These are phyloP conservation scores for Augiades crinisus DNA, from an alignment of 2,888 invertebrate species.

Conservation along the genomic window DNA sequence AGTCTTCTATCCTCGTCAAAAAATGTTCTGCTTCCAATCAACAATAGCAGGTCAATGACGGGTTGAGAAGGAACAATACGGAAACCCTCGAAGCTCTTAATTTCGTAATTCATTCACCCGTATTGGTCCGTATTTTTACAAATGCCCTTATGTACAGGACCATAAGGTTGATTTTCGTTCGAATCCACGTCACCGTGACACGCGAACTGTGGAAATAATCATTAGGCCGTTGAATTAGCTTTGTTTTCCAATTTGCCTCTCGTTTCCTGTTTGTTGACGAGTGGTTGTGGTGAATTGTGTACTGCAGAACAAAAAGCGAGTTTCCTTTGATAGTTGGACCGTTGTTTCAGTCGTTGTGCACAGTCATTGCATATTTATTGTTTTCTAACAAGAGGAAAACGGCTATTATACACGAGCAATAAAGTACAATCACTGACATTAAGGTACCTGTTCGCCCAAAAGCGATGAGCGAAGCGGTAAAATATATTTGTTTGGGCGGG, in stretches of 20 bases:
- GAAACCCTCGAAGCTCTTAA: constrained; percentile 8
- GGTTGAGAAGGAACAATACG: constrained; percentile 3
- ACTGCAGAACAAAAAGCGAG: no score
- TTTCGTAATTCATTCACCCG: constrained; percentile 8
- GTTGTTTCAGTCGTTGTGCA: background rate
- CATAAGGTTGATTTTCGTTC: constrained; percentile 1
- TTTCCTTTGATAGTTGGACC: constrained; percentile 10
- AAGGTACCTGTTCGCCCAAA: background rate
- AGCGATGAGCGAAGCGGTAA: no score
- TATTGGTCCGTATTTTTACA: background rate
- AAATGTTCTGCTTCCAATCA: no score
- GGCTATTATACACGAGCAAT: constrained; percentile 5
- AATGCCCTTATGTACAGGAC: background rate
- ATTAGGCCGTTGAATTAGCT: constrained; percentile 21
- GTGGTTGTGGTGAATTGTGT: constrained; percentile 14
- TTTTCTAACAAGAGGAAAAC: constrained; percentile 1
- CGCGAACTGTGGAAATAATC: constrained; percentile 3
- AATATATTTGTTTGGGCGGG: no score
- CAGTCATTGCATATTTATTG: constrained; percentile 11
- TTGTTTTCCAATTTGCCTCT: constrained; percentile 23
- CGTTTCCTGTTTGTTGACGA: constrained; percentile 14
- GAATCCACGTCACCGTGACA: background rate
- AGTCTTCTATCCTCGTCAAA: no score
- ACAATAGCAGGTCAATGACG: constrained; percentile 7
- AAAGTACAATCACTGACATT: background rate